phyloP scores from a whole-genome alignment of 1,140 invertebrate species.

The Cheumatopsyche charites region DNA sequence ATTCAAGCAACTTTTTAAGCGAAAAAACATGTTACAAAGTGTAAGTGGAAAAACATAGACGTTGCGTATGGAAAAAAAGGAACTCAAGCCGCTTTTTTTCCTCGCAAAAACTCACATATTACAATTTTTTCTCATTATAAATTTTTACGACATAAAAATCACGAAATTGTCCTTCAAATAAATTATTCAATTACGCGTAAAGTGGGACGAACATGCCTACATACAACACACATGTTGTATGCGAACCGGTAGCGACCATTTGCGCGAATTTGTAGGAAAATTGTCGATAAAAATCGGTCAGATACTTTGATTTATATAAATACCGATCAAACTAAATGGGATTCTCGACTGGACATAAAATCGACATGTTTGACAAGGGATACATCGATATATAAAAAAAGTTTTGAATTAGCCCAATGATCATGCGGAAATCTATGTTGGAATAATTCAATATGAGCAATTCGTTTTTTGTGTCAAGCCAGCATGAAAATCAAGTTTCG shows the following conservation, averaged over 20 bases:
- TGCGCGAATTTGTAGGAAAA: no score
- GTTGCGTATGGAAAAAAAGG: no score
- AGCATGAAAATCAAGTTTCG: constrained; percentile 9
- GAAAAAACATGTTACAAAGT: no score
- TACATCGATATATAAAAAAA: background rate
- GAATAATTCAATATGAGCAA: constrained; percentile 19
- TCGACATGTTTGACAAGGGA: constrained; percentile 14
- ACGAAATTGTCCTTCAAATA: constrained; percentile 21
- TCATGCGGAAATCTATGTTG: constrained; percentile 21
- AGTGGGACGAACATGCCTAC: constrained; percentile 27
- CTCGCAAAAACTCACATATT: no score
- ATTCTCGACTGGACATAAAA: background rate
- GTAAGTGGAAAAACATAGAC: no score
- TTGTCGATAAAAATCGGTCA: no score
- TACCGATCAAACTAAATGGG: background rate
- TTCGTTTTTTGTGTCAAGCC: constrained; percentile 22
- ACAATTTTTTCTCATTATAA: constrained; percentile 1
- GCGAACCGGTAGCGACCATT: no score
- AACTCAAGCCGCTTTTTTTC: no score
- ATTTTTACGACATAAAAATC: constrained; percentile 22
- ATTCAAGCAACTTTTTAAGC: no score
- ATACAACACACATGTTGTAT: background rate
- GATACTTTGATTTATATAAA: background rate
- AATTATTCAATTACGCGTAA: constrained; percentile 28
- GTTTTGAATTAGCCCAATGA: constrained; percentile 22